Evolutionary conservation across 2,797 vertebrate species (phyloP), one percentile per base, ranked within the genome.

Genomic region (Hyperoplus lanceolatus): DNA sequence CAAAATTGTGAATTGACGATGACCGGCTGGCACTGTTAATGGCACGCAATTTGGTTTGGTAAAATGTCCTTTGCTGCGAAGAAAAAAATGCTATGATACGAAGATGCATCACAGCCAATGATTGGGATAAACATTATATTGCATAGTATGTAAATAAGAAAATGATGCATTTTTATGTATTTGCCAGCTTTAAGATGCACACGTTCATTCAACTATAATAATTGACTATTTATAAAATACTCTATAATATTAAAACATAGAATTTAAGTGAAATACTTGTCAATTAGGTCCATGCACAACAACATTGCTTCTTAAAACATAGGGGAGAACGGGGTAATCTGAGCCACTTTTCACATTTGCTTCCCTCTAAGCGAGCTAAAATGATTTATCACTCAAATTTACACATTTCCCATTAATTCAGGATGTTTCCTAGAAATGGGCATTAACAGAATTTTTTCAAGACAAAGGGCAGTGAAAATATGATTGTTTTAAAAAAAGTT

Each of bases 1-100:
- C 29, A 48, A 73, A 68, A 71, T 64, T 75, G 64, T 50, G 42
- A 48, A 56, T 12, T 60, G 50, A 51, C 60, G 39, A 55, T 59
- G 10, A 67, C 29, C 29, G 29, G 29, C 29, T 50, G 13, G n/a
- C 39, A 5, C 18, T 51, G 45, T 55, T 41, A 39, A 61, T 67
- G 48, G 8, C 13, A n/a, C 36, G 8, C 1, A 43, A 10, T 50
- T 50, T 53, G 38, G n/a, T 38, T 29, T 11, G 5, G 21, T 29
- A 11, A n/a, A 58, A 29, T 18, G n/a, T 18, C n/a, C 68, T 42
- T 5, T 51, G 41, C 36, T 45, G 41, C 46, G 5, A 16, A 45
- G 5, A 45, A 63, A 63, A 63, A 61, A 1, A 8, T 43, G 29
- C 14, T 9, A 11, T 46, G 48, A 36, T n/a, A 18, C 41, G 10